Percentiles rank a stretch among this genome's conserved stretches.
phyloP scores from a whole-genome alignment of 2,797 vertebrate genomes.

The Scarus forsteni region DNA sequence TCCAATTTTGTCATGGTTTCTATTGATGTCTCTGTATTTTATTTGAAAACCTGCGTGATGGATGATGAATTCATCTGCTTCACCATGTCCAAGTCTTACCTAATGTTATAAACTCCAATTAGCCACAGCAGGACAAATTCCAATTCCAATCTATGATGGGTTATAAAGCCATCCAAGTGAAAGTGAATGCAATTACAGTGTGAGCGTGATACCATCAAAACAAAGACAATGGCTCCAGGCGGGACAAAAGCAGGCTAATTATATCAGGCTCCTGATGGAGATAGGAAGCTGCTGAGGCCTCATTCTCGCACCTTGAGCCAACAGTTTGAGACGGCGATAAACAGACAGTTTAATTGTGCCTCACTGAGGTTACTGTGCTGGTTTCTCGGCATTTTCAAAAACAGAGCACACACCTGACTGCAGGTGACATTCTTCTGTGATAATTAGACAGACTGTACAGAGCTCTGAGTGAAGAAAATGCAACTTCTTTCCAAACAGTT shows the following conservation, averaged over 20 bases:
- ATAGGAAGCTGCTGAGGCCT: conserved; percentile 58
- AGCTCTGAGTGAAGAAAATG: conserved; percentile 18
- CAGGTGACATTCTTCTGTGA: conserved; percentile 54
- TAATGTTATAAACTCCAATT: conserved; percentile 56
- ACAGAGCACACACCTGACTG: conserved; percentile 17
- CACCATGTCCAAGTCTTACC: conserved; percentile 5
- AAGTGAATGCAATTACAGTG: conserved; percentile 72
- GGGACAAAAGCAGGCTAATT: conserved; percentile 69
- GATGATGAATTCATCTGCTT: not conserved
- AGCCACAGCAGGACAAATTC: conserved; percentile 46
- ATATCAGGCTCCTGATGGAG: conserved; percentile 67
- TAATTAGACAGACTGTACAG: conserved; percentile 43
- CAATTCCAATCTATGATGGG: conserved; percentile 56
- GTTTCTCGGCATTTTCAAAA: conserved; percentile 9
- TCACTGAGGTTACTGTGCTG: conserved; percentile 47
- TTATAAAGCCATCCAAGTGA: conserved; percentile 61
- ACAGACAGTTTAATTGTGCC: conserved; percentile 69
- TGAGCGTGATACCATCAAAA: conserved; percentile 71
- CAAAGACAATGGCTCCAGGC: conserved; percentile 71
- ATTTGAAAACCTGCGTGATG: not conserved
- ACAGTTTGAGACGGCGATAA: conserved; percentile 50
- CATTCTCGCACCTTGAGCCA: conserved; percentile 38
- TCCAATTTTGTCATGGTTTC: too few species aligned
- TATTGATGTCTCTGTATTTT: too few species aligned
- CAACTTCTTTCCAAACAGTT: conserved; percentile 22